These are phyloP conservation scores for Odontocerum albicorne DNA, from an alignment of 2,888 invertebrate genomes.

Conservation along the genomic window DNA sequence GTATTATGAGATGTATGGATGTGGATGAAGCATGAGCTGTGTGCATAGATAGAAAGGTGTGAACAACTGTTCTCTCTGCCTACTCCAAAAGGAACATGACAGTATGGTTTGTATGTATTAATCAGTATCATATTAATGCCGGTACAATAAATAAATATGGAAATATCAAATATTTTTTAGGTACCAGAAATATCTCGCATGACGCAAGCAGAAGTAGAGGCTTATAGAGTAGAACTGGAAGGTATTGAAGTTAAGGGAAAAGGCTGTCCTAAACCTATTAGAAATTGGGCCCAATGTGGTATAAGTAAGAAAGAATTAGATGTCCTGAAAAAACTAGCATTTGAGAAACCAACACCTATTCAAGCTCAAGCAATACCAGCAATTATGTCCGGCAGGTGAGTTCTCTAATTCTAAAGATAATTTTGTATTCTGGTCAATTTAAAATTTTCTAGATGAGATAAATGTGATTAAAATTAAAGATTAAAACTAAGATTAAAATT, in stretches of 20 bases:
- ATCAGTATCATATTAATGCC: too few relatives aligned
- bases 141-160: too few relatives aligned
- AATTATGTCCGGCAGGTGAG: constrained; percentile 88
- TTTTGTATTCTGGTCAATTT: too few relatives aligned
- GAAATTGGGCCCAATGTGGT: constrained; percentile 98
- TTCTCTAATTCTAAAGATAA: too few relatives aligned
- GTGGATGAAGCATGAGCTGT: too few relatives aligned
- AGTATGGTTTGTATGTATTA: too few relatives aligned
- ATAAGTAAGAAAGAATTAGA: constrained; percentile 95
- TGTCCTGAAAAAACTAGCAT: constrained; percentile 83
- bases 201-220: constrained; percentile 84
- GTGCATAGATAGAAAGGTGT: too few relatives aligned
- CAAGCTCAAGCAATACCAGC: constrained; percentile 97
- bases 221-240: constrained; percentile 86
- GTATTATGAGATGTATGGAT: too few relatives aligned
- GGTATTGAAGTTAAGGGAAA: constrained; percentile 96
- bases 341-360: constrained; percentile 98
- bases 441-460: too few relatives aligned
- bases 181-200: constrained; percentile 93
- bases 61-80: too few relatives aligned
- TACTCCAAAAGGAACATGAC: too few relatives aligned
- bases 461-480: not conserved
- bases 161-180: constrained; percentile 45
- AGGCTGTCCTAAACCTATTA: constrained; percentile 93
- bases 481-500: too few relatives aligned